Evolutionary conservation across 2,113 vertebrate species (phyloP), one percentile per base, ranked within the genome.

Genomic region (Ictalurus furcatus): DNA sequence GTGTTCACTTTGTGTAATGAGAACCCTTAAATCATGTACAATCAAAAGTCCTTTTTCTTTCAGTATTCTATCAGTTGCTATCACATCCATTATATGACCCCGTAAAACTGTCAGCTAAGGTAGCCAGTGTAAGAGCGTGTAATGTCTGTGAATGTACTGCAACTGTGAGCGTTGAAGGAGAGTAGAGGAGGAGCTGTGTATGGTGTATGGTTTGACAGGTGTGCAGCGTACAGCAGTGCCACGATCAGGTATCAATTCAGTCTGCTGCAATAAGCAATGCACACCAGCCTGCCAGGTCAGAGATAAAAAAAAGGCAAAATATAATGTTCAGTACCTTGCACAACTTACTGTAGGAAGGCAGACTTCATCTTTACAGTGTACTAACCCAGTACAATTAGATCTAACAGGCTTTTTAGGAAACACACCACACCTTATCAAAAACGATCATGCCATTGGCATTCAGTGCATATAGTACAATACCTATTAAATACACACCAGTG

Each of bases 371-470:
- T 80, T 48, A 87, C 74, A 87, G 28, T 30, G 8, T 67, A 87
- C 61, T 56, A 71, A 56, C 63, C 61, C 17, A 54, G 13, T 13
- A 63, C 28, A 56, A 87, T 52, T 52, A 14, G 30, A 69, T 82
- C 61, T 56, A 69, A 80, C 56, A 84, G 12, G 52, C 2, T 80
- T 54, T 67, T 87, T 69, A 87, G 34, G 80, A 80, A 80, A 80
- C 58, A 89, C 80, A 89, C 25, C 54, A 89, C 84, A 89, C n/a
- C 74, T 81, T 80, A 81, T 61, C 40, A 78, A 83, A 65, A 59
- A n/a, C 54, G 63, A 88, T 85, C 56, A 34, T 87, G 80, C 84
- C 73, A 61, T 16, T 84, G 87, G 34, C 59, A 56, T 84, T 48
- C 69, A 88, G 84, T 85, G 74, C 34, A 86, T 89, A 71, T 65